Conservation (phyloP, 2,797 vertebrate genomes). For the Parotocinclus haroldoi region DNA sequence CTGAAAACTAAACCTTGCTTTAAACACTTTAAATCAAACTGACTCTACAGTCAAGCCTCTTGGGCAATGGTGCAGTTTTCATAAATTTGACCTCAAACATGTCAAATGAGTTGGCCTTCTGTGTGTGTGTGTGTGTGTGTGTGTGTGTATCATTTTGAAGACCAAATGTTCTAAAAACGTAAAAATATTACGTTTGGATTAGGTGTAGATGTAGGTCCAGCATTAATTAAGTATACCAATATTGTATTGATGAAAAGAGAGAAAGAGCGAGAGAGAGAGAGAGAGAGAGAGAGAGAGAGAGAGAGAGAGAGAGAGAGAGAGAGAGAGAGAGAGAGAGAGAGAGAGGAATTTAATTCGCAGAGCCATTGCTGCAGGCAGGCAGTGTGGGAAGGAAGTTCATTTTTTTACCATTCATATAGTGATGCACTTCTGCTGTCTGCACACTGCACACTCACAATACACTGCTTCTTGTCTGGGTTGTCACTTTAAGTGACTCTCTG, state of each 20-base stretch:
- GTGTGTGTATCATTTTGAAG: background rate
- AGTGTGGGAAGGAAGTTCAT: constrained; percentile 25
- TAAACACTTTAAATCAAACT: too few relatives aligned
- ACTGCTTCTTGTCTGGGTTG: constrained; percentile 6
- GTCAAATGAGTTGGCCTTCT: too few relatives aligned
- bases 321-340: background rate
- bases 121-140: constrained; percentile 10
- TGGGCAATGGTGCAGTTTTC: too few relatives aligned
- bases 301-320: background rate
- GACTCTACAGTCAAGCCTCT: too few relatives aligned
- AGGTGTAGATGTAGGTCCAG: too few relatives aligned
- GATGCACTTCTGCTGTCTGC: constrained; percentile 23
- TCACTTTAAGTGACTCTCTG: background rate
- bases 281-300: background rate
- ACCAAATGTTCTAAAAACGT: too few relatives aligned
- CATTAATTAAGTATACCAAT: too few relatives aligned
- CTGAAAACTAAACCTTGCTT: too few relatives aligned
- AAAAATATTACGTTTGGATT: too few relatives aligned
- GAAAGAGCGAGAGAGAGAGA: background rate
- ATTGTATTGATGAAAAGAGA: background rate
- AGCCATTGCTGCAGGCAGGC: constrained; percentile 19
- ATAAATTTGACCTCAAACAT: too few relatives aligned
- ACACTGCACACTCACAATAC: constrained; percentile 6
- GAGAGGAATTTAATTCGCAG: constrained; percentile 28
- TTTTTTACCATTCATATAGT: constrained; percentile 19